Evolutionary conservation across 64 coral and sea anemone genomes (phyloP), one percentile per base, ranked within the genome.

Genomic region (Actinia tenebrosa): DNA sequence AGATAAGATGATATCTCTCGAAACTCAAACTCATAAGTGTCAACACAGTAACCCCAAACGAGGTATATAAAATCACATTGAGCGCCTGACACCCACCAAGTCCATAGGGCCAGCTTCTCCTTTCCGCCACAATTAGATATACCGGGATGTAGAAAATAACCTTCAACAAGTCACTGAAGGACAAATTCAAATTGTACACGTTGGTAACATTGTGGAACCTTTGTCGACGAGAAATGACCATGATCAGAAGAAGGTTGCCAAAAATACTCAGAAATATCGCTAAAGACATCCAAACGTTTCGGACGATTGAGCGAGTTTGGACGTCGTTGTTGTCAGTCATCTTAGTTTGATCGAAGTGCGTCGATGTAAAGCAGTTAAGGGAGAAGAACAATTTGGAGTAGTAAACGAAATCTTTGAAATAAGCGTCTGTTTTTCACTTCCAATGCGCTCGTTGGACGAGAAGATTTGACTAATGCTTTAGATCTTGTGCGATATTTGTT

Each of bases 101-200:
- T 9, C 85, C 90, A 0, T 66, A 16, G 0, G 86, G 81, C 94
- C 91, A 96, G 42, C 53, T 84, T 20, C 64, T 66, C 2, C 83
- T 19, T 5, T 77, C 23, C 22, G 91, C 86, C 23, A 90, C 93
- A n/a, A 88, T 80, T 46, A 96, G 27, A 88, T 90, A 96, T 14
- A 88, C 50, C 15, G 94, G 94, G 19, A 96, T 71, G 56, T 80
- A 93, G 4, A 68, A n/a, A 23, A 91, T 16, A 10, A 96, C 89
- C 27, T 92, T 89, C 1, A 96, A 7, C 22, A 96, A 52, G 89
- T 96, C 94, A 52, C 91, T 89, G 9, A 90, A 10, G 53, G 91
- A 86, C 44, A 96, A 54, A 27, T 93, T 96, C 44, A 96, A 72
- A 71, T 96, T 93, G 82, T 92, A 93, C 11, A 90, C 80, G 25